Evolutionary conservation across 2,888 invertebrate genomes (phyloP), one percentile per base, ranked within the genome.

Genomic region (Diabrotica balteata): DNA sequence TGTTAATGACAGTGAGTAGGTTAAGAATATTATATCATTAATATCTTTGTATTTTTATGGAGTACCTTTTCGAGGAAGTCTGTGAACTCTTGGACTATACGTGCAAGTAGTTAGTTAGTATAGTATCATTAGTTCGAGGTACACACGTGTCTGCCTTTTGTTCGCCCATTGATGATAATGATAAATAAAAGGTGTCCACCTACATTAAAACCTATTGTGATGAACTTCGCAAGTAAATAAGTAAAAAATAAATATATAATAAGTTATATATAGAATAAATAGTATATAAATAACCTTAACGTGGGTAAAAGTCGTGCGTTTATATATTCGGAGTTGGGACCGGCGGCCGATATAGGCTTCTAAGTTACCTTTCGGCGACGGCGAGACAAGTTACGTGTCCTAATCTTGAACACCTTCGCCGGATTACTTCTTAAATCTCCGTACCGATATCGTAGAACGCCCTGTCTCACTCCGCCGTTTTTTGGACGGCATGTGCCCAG

Each of bases 121-220:
- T 77, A 76, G 76, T 79, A 80, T 76, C 66, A 77, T 80, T 81
- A 79, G 80, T 80, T 79, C 77, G 80, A 80, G 80, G 82, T 81
- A 82, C 83, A 82, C 81, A 82, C 79, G 83, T 83, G 84, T 82
- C 84, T 83, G 84, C 83, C 83, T 82, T 83, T 82, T 82, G 82
- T 84, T 83, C 79, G 83, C 83, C 83, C 83, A 82, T 83, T 83
- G 81, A 83, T 82, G 82, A 58, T 64, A 58, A 64, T 64, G 44
- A 61, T 51, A 81, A 81, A 81, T 79, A 80, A 81, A 81, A 83
- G 80, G 83, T 83, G 82, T 83, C 83, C 82, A 83, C 81, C 81
- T 83, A 80, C 80, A 82, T 81, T 81, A 80, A 81, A 81, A 80
- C 80, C 80, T 81, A 84, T 83, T 84, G 84, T 84, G 84, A 84